phyloP scores from a whole-genome alignment of 2,113 vertebrate genomes.

The Callopanchax toddi region DNA sequence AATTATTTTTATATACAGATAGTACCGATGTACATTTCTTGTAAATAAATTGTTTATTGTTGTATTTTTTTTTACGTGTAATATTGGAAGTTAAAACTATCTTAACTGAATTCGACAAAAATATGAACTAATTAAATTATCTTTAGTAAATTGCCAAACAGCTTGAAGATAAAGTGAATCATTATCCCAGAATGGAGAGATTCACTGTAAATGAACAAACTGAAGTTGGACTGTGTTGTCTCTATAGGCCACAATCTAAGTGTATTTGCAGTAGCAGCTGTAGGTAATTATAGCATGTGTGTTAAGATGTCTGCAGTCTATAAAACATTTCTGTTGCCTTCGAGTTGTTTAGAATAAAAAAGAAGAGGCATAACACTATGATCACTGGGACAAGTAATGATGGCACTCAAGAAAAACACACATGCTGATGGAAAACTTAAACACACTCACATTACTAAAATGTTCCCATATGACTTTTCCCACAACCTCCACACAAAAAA shows the following conservation, averaged over 20 bases:
- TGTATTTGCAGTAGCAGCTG: constrained; percentile 47
- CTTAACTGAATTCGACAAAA: too few relatives aligned
- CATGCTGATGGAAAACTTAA: constrained; percentile 35
- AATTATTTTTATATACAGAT: too few relatives aligned
- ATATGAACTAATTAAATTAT: too few relatives aligned
- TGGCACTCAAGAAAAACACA: constrained; percentile 26
- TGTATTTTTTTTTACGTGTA: too few relatives aligned
- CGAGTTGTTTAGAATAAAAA: not conserved
- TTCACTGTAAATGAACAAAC: not conserved
- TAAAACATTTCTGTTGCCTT: constrained; percentile 33
- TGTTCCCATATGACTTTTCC: constrained; percentile 54
- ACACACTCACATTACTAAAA: constrained; percentile 36
- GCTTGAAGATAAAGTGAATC: constrained; percentile 4
- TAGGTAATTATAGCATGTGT: constrained; percentile 31
- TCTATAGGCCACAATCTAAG: constrained; percentile 19
- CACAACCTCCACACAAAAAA: constrained; percentile 22
- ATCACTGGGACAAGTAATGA: constrained; percentile 19
- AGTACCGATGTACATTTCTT: too few relatives aligned
- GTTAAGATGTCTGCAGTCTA: constrained; percentile 22
- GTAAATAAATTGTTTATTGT: too few relatives aligned
- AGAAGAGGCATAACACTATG: not conserved
- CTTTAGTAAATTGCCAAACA: too few relatives aligned
- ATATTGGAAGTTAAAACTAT: too few relatives aligned
- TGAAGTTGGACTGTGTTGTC: not conserved
- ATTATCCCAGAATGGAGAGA: constrained; percentile 17